phyloP scores from a whole-genome alignment of 92 coral and sea anemone species.

The Pocillopora meandrina region DNA sequence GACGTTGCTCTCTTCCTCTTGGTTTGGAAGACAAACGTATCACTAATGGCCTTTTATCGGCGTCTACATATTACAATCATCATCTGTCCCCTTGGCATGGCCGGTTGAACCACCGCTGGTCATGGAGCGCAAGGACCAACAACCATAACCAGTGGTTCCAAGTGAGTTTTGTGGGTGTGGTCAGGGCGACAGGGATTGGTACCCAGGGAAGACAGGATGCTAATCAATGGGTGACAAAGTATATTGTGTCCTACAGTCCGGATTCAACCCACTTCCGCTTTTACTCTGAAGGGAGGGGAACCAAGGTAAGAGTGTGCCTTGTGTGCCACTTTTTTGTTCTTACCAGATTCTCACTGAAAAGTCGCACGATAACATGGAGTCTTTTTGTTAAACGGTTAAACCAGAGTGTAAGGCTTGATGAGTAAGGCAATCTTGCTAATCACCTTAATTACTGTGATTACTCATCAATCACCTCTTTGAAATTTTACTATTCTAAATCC shows the following conservation, averaged over 20 bases:
- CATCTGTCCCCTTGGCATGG: slow-evolving; percentile 63
- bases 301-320: slow-evolving; percentile 55
- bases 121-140: slow-evolving; percentile 66
- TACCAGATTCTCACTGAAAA: too few species aligned
- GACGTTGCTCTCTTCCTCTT: slow-evolving; percentile 59
- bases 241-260: slow-evolving; percentile 74
- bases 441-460: background rate
- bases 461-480: background rate
- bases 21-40: slow-evolving; percentile 84
- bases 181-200: slow-evolving; percentile 74
- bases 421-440: background rate
- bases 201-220: slow-evolving; percentile 84
- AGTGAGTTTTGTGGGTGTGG: slow-evolving; percentile 60
- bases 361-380: too few species aligned
- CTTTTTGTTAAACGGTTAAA: background rate
- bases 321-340: background rate
- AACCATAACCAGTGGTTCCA: slow-evolving; percentile 80
- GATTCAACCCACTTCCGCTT: slow-evolving; percentile 64
- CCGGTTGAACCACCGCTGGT: slow-evolving; percentile 64
- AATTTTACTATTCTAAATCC: background rate
- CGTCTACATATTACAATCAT: slow-evolving; percentile 58
- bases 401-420: background rate
- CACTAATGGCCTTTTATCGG: slow-evolving; percentile 64
- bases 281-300: slow-evolving; percentile 56
- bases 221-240: slow-evolving; percentile 75